A percentile compares a stretch with the other conserved stretches of the same genome.
Evolutionary conservation across 2,888 invertebrate genomes (phyloP).

Genomic region (Epinotia nisella): DNA sequence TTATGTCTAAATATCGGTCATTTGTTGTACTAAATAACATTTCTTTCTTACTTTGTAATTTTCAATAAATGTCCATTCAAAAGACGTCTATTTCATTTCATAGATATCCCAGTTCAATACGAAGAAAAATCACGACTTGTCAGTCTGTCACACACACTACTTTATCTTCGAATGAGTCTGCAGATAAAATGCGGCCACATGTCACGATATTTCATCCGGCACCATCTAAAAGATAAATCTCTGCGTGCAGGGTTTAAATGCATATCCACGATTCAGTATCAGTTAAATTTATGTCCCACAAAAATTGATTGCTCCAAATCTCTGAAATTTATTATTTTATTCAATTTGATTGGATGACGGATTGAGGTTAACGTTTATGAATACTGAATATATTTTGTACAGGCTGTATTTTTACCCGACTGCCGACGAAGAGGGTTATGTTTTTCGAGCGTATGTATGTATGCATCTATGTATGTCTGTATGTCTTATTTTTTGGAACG

Average conservation of each 20-base stretch:
- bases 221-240: constrained; percentile 37
- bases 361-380: background rate
- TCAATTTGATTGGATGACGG: background rate
- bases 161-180: constrained; percentile 29
- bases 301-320: constrained; percentile 23
- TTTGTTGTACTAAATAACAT: background rate
- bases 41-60: background rate
- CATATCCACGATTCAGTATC: constrained; percentile 28
- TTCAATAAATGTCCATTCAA: constrained; percentile 4
- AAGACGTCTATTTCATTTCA: background rate
- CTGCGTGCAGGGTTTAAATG: constrained; percentile 22
- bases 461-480: too few species aligned
- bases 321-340: background rate
- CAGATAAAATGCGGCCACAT: constrained; percentile 12
- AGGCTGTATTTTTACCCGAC: too few species aligned
- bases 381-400: background rate
- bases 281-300: constrained; percentile 38
- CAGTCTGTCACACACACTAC: constrained; percentile 18
- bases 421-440: too few species aligned
- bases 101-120: background rate
- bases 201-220: constrained; percentile 20
- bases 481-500: too few species aligned
- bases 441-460: too few species aligned
- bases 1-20: background rate
- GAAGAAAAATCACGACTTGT: constrained; percentile 9